Percentiles rank a stretch among this genome's conserved stretches.
Evolutionary conservation across 2,888 invertebrate genomes (phyloP).

Genomic region (Gandaritis pyraliata): DNA sequence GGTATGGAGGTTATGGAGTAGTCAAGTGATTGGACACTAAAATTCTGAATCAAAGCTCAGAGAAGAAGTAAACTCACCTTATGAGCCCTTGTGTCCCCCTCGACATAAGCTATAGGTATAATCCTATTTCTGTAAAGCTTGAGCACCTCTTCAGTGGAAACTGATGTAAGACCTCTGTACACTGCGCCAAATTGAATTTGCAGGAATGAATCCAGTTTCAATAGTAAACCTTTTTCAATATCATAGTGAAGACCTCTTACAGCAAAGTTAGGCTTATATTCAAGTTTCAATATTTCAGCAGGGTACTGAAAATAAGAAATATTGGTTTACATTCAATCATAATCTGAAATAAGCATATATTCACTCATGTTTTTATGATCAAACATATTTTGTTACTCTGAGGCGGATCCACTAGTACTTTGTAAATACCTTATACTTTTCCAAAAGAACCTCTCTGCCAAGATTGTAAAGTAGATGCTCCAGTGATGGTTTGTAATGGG

Average conservation of each 20-base stretch:
- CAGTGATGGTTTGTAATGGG: slow-evolving; percentile 95
- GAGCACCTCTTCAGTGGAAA: slow-evolving; percentile 93
- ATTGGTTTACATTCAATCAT: too few species aligned
- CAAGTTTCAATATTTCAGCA: slow-evolving; percentile 89
- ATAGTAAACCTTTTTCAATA: slow-evolving; percentile 95
- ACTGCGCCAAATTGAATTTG: slow-evolving; percentile 98
- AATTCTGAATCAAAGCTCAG: too few species aligned
- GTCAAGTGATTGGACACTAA: too few species aligned
- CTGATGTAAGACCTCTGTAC: slow-evolving; percentile 92
- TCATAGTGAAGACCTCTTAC: slow-evolving; percentile 99
- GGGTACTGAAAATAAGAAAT: slow-evolving; percentile 90
- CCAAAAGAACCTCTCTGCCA: slow-evolving; percentile 93
- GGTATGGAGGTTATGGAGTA: too few species aligned
- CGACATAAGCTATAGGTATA: slow-evolving; percentile 94
- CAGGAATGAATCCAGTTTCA: slow-evolving; percentile 97
- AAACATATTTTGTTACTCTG: too few species aligned
- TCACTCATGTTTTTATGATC: too few species aligned
- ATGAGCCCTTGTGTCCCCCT: slow-evolving; percentile 89
- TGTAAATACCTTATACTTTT: slow-evolving; percentile 90
- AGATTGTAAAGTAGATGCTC: slow-evolving; percentile 96
- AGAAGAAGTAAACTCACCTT: slow-evolving; percentile 79
- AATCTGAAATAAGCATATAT: too few species aligned
- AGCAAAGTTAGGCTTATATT: slow-evolving; percentile 97
- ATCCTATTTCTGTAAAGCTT: slow-evolving; percentile 93
- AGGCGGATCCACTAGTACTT: too few species aligned